phyloP scores from a whole-genome alignment of 2,113 vertebrate species.

The Caloenas nicobarica region DNA sequence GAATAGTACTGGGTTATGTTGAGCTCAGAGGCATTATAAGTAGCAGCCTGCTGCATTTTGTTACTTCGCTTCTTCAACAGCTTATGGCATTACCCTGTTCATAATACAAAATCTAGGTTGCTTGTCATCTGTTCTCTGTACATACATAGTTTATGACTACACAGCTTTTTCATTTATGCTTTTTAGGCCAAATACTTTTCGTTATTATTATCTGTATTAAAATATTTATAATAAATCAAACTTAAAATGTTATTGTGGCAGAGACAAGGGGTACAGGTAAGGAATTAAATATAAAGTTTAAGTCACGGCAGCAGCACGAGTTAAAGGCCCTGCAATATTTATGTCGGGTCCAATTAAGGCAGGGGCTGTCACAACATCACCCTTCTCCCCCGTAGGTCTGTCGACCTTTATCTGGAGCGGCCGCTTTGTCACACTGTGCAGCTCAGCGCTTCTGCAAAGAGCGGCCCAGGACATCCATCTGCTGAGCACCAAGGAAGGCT shows the following conservation, averaged over 20 bases:
- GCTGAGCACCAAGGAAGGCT: background rate
- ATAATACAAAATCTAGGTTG: conserved; percentile 43
- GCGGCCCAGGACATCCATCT: background rate
- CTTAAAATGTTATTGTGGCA: conserved; percentile 64
- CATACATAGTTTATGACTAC: conserved; percentile 63
- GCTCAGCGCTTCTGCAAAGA: background rate
- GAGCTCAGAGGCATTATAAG: conserved; percentile 9
- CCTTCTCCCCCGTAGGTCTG: conserved; percentile 21
- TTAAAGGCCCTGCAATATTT: conserved; percentile 17
- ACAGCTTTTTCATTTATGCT: conserved; percentile 69
- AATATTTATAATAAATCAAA: conserved; percentile 76
- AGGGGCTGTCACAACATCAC: conserved; percentile 23
- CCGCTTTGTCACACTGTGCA: background rate
- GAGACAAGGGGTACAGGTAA: conserved; percentile 49
- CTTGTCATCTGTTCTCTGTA: conserved; percentile 35
- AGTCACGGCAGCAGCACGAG: conserved; percentile 40
- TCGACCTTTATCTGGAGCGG: background rate
- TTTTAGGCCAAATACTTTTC: conserved; percentile 70
- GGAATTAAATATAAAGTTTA: conserved; percentile 42
- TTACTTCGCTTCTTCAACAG: conserved; percentile 34
- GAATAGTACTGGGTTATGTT: conserved; percentile 55
- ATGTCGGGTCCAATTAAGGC: background rate
- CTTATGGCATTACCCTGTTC: conserved; percentile 47
- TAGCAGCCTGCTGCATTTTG: conserved; percentile 50
- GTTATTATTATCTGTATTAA: conserved; percentile 74